These are phyloP conservation scores for Larimichthys crocea DNA, from an alignment of 2,113 vertebrate species.

Conservation along the genomic window DNA sequence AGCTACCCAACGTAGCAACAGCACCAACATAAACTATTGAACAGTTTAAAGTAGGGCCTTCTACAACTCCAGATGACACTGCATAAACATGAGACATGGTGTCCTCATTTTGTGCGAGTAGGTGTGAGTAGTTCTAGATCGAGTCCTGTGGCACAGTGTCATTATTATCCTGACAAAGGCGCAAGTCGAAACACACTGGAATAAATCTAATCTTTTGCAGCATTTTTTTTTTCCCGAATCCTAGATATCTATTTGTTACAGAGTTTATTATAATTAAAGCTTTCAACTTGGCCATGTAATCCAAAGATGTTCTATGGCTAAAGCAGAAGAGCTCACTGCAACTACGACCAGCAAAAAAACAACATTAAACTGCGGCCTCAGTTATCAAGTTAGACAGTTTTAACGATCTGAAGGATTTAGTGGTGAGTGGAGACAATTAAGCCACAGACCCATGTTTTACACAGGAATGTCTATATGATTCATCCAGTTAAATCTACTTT, in stretches of 20 bases:
- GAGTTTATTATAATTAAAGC: conserved; percentile 17
- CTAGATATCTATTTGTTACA: neutral
- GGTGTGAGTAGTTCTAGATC: conserved; percentile 9
- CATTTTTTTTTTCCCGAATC: neutral
- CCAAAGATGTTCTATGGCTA: neutral
- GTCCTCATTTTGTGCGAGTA: conserved; percentile 7
- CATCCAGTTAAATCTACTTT: neutral
- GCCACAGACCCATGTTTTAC: conserved; percentile 2
- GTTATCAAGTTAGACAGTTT: conserved; percentile 8
- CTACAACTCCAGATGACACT: neutral
- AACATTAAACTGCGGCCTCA: conserved; percentile 21
- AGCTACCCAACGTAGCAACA: neutral
- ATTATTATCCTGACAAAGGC: neutral
- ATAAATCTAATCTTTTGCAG: conserved; percentile 4
- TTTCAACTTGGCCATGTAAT: conserved; percentile 9
- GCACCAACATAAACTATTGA: conserved; percentile 10
- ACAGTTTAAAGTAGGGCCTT: neutral
- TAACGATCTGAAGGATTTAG: conserved; percentile 4
- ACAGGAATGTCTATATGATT: neutral
- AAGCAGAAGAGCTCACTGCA: neutral
- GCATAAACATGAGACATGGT: neutral
- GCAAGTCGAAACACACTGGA: neutral
- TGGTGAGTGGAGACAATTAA: conserved; percentile 2
- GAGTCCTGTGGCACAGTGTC: neutral
- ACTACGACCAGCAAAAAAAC: neutral